A percentile compares a stretch with the other conserved stretches of the same genome.
Conservation (phyloP, 2,113 vertebrate genomes). For the Catharus bicknelli region DNA sequence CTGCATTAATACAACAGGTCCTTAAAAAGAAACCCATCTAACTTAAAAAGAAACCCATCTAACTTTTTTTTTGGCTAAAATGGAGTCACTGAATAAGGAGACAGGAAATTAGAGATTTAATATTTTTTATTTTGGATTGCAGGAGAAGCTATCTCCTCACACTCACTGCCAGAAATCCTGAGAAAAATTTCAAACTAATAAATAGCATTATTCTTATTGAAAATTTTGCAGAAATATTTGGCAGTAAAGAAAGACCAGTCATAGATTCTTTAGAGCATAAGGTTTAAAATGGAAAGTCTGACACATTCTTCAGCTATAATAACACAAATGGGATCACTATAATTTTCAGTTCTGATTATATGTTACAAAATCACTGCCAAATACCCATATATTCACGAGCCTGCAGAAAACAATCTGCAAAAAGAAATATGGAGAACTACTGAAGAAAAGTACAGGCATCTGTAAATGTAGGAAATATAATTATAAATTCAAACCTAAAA, state of each 20-base stretch:
- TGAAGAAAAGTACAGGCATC: slow-evolving; percentile 37
- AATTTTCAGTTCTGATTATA: slow-evolving; percentile 63
- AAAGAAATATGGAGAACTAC: slow-evolving; percentile 47
- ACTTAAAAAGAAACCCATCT: not conserved
- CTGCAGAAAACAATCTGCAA: slow-evolving; percentile 32
- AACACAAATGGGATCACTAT: slow-evolving; percentile 58
- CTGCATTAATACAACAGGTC: not conserved
- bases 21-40: slow-evolving; percentile 1
- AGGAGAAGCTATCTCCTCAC: not conserved
- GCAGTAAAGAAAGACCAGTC: not conserved
- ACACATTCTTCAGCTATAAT: slow-evolving; percentile 49
- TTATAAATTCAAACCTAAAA: slow-evolving; percentile 54
- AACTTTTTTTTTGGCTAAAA: not conserved
- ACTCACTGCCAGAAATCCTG: not conserved
- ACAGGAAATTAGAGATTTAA: not conserved
- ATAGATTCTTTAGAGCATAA: slow-evolving; percentile 22
- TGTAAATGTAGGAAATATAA: slow-evolving; percentile 26
- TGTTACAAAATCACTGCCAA: slow-evolving; percentile 56
- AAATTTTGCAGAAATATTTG: slow-evolving; percentile 39
- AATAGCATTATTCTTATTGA: not conserved
- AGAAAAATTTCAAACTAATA: slow-evolving; percentile 33
- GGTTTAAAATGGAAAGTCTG: slow-evolving; percentile 55
- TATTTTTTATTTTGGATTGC: not conserved
- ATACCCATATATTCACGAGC: slow-evolving; percentile 32
- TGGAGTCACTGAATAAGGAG: not conserved